A percentile compares a stretch with the other conserved stretches of the same genome.
These are phyloP conservation scores for Pseudochirops corinnae DNA, from an alignment of 2,797 vertebrate genomes.

Conservation along the genomic window DNA sequence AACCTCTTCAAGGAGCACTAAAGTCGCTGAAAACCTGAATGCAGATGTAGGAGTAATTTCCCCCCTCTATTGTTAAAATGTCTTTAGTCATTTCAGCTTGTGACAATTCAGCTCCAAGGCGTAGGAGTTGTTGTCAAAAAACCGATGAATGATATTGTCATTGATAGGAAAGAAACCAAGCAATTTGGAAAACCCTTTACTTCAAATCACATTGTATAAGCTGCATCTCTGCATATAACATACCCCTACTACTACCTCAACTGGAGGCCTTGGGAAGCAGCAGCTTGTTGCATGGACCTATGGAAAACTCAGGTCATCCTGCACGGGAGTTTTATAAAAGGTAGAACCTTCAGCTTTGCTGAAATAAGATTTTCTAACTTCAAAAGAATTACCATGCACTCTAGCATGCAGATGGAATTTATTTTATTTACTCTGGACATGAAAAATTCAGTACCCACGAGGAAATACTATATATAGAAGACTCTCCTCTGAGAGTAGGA, in stretches of 20 bases:
- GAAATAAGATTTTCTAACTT: neutral
- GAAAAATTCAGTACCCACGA: neutral
- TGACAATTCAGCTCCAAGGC: constrained; percentile 54
- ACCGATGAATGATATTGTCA: constrained; percentile 50
- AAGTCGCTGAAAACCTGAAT: constrained; percentile 36
- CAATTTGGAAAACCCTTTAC: constrained; percentile 42
- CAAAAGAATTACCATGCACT: neutral
- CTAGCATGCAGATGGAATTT: neutral
- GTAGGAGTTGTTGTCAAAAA: constrained; percentile 67
- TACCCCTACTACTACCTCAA: neutral
- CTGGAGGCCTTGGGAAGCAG: neutral
- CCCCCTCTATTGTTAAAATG: neutral
- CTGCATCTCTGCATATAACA: neutral
- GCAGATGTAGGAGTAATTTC: constrained; percentile 47
- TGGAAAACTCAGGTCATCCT: neutral
- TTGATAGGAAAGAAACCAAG: constrained; percentile 49
- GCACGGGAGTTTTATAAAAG: neutral
- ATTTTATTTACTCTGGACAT: neutral
- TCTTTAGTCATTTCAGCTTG: constrained; percentile 42
- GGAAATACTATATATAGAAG: neutral
- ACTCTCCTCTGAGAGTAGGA: neutral
- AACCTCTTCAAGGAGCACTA: neutral
- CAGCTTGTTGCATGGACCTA: neutral
- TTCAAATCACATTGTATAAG: constrained; percentile 53
- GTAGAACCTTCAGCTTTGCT: neutral